Conservation (phyloP, 2,113 vertebrate genomes). For the Epinephelus moara region DNA sequence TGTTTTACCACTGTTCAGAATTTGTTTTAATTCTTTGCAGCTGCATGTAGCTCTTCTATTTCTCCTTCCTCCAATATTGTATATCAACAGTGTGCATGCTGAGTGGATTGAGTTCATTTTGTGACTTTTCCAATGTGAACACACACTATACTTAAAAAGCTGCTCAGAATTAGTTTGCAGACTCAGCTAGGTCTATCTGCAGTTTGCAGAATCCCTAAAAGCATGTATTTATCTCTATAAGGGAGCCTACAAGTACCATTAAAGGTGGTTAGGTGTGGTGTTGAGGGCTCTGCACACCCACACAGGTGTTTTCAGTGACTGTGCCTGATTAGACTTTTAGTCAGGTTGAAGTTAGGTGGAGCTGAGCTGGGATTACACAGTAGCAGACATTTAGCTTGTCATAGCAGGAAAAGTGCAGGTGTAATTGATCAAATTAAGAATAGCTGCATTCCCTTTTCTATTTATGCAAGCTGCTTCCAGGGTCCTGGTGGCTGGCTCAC, state of each 20-base stretch:
- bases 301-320: constrained; percentile 8
- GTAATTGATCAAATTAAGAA: background rate
- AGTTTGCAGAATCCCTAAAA: background rate
- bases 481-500: background rate
- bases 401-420: too few species aligned
- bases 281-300: background rate
- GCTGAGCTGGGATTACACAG: background rate
- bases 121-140: background rate
- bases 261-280: background rate
- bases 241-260: too few species aligned
- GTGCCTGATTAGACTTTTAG: background rate
- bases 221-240: background rate
- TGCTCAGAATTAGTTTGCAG: background rate
- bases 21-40: background rate
- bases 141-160: too few species aligned
- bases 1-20: background rate
- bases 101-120: background rate
- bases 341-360: background rate
- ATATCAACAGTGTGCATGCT: background rate
- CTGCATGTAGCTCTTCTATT: background rate
- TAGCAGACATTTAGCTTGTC: background rate
- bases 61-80: background rate
- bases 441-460: background rate
- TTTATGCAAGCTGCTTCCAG: background rate
- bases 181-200: background rate